Evolutionary conservation across 2,113 vertebrate genomes (phyloP).

Genomic region (Prinia subflava): DNA sequence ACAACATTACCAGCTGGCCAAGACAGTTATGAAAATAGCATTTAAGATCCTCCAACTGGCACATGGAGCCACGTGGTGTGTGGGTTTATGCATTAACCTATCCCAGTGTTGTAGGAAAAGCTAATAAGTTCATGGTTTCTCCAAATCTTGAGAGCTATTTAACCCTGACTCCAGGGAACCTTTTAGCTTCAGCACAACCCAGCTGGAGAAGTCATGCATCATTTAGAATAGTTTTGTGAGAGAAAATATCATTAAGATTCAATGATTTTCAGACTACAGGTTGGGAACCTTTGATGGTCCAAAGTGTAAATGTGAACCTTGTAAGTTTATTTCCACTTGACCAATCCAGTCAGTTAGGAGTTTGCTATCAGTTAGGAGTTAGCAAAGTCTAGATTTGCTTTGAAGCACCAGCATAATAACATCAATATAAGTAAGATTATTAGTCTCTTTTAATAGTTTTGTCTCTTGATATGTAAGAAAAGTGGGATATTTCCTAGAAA

Average conservation of each 20-base stretch:
- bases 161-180: background rate
- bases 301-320: background rate
- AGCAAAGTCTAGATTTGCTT: background rate
- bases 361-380: background rate
- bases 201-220: background rate
- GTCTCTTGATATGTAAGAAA: background rate
- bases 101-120: background rate
- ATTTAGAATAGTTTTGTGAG: background rate
- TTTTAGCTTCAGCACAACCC: background rate
- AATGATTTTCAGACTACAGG: background rate
- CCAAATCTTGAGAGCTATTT: background rate
- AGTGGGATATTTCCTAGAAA: background rate
- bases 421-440: background rate
- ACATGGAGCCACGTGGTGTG: background rate
- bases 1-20: background rate
- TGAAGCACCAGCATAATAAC: background rate
- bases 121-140: background rate
- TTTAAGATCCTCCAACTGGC: background rate
- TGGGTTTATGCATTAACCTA: background rate
- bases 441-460: background rate
- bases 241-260: background rate
- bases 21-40: background rate
- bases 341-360: background rate
- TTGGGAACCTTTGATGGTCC: background rate
- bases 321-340: background rate